A percentile compares a stretch with the other conserved stretches of the same genome.
These are phyloP conservation scores for Sericinus montela DNA, from an alignment of 2,888 invertebrate genomes.

Conservation along the genomic window DNA sequence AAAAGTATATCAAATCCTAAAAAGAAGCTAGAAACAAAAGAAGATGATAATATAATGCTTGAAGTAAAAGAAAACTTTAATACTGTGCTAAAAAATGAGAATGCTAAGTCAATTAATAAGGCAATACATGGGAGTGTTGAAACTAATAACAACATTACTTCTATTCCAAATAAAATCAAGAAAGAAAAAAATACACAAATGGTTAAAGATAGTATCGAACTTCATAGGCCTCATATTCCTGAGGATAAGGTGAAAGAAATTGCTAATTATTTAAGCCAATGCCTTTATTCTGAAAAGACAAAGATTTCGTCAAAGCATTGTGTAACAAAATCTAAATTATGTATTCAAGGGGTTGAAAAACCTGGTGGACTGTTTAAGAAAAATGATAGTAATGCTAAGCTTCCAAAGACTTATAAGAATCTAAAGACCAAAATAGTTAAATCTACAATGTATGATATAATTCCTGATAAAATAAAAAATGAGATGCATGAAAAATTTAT, in stretches of 20 bases:
- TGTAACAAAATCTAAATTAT: conserved; percentile 43
- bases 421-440: neutral
- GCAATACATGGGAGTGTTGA: neutral
- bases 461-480: neutral
- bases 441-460: neutral
- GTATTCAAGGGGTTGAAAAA: conserved; percentile 45
- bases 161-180: neutral
- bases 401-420: conserved; percentile 12
- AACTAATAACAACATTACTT: conserved; percentile 11
- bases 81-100: neutral
- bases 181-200: neutral
- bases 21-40: neutral
- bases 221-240: neutral
- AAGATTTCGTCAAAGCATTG: conserved; percentile 5
- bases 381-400: neutral
- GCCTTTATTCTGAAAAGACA: conserved; percentile 2
- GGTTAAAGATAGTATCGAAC: neutral
- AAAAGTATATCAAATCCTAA: neutral
- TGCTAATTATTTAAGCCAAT: conserved; percentile 9
- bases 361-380: conserved; percentile 44
- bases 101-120: neutral
- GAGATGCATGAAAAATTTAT: neutral
- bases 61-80: neutral
- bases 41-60: neutral
- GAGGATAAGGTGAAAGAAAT: conserved; percentile 13